Evolutionary conservation across 2,888 invertebrate genomes (phyloP).

Genomic region (Netelia fuscicornis): DNA sequence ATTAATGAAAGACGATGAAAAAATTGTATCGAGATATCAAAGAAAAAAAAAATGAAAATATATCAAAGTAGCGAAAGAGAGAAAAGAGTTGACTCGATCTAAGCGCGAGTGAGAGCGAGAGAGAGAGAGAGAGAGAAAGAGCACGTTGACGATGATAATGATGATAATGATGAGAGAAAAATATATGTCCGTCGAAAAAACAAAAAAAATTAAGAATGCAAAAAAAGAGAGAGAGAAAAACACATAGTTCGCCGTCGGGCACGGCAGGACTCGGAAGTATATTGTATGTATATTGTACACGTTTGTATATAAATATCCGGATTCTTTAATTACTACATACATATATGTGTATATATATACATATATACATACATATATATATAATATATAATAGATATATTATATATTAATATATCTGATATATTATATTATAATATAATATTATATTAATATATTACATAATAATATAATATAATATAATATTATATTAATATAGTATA

Average conservation of each 20-base stretch:
- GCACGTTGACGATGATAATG: background rate
- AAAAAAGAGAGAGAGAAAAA: slow-evolving; percentile 43
- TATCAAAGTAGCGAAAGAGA: slow-evolving; percentile 29
- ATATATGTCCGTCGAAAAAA: slow-evolving; percentile 42
- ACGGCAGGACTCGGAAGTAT: slow-evolving; percentile 72
- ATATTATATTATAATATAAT: no score
- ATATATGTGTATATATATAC: slow-evolving; percentile 1
- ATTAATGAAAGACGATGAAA: background rate
- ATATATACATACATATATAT: background rate
- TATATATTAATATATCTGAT: no score
- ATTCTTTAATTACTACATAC: slow-evolving; percentile 53
- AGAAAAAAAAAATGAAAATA: slow-evolving; percentile 5
- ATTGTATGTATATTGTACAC: slow-evolving; percentile 73
- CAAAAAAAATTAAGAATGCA: slow-evolving; percentile 31
- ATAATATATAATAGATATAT: no score
- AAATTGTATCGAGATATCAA: slow-evolving; percentile 45
- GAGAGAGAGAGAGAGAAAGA: background rate
- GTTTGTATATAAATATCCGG: slow-evolving; percentile 67
- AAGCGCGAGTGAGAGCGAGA: slow-evolving; percentile 6
- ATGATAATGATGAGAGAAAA: slow-evolving; percentile 1
- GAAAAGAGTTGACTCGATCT: slow-evolving; percentile 24
- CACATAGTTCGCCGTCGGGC: slow-evolving; percentile 68
- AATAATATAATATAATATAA: no score
- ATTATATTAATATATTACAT: no score
- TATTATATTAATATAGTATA: no score